These are phyloP conservation scores for Drosophila nr. perissopoda DNA, from an alignment of 2,888 invertebrate species.

Conservation along the genomic window DNA sequence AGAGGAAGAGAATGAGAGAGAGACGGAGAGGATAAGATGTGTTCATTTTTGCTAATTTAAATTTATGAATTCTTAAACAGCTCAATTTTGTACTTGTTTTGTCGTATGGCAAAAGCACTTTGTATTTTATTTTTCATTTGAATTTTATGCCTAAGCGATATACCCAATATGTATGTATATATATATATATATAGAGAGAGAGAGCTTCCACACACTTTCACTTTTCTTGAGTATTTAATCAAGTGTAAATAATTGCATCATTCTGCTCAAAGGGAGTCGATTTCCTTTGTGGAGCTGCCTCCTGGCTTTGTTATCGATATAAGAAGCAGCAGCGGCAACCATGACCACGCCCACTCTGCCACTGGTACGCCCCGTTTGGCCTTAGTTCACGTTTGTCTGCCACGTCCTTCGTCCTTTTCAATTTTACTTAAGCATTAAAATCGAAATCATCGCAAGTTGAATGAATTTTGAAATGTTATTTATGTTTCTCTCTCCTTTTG, in stretches of 20 bases:
- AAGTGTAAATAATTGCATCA: constrained; percentile 80
- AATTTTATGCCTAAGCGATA: constrained; percentile 11
- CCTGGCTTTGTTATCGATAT: constrained; percentile 48
- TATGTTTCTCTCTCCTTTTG: constrained; percentile 45
- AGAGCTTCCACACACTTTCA: constrained; percentile 71
- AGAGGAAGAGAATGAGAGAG: background rate
- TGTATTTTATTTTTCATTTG: constrained; percentile 13
- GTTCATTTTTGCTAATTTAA: constrained; percentile 75
- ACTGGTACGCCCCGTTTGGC: background rate
- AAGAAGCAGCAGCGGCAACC: constrained; percentile 15
- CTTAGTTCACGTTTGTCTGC: constrained; percentile 5
- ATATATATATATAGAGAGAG: background rate
- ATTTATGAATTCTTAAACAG: constrained; percentile 78
- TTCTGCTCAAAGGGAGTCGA: constrained; percentile 77
- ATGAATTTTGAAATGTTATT: constrained; percentile 61
- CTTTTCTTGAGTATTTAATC: constrained; percentile 80
- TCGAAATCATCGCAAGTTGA: constrained; percentile 53
- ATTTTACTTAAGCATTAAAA: constrained; percentile 57
- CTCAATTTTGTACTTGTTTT: constrained; percentile 45
- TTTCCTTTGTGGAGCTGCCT: constrained; percentile 67
- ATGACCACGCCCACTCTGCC: constrained; percentile 1
- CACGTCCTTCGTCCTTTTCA: constrained; percentile 23
- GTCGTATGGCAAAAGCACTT: constrained; percentile 25
- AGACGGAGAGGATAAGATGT: constrained; percentile 34
- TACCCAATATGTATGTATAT: background rate